A percentile compares a stretch with the other conserved stretches of the same genome.
These are phyloP conservation scores for Odobenus rosmarus DNA, from an alignment of 2,113 vertebrate species.

Conservation along the genomic window DNA sequence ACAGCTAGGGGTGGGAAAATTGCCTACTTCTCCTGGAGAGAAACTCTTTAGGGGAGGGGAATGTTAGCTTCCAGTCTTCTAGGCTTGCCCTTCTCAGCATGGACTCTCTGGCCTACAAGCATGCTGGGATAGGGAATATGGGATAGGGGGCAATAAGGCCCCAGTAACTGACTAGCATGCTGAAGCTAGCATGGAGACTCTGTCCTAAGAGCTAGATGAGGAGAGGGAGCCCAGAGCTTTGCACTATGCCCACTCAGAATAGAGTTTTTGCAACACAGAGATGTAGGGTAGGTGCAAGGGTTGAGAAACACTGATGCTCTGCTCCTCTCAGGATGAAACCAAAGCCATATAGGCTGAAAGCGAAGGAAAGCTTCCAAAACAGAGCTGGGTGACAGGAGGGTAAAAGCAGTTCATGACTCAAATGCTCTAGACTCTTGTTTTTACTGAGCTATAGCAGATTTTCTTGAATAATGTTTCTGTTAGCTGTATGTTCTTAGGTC, in stretches of 20 bases:
- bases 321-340: background rate
- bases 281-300: background rate
- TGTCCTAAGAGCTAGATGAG: background rate
- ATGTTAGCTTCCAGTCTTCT: background rate
- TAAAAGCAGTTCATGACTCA: background rate
- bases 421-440: background rate
- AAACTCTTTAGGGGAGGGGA: background rate
- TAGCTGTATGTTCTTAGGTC: background rate
- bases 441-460: background rate
- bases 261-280: background rate
- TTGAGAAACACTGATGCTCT: background rate
- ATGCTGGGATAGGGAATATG: background rate
- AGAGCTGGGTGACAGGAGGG: background rate
- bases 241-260: rapidly evolving
- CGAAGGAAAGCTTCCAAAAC: background rate
- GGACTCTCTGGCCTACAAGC: background rate
- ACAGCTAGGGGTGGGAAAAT: background rate
- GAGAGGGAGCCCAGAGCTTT: background rate
- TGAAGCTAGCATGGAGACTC: background rate
- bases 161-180: background rate
- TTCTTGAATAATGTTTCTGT: background rate
- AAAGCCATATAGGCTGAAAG: background rate
- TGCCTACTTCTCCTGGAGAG: background rate
- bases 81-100: background rate
- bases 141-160: too few relatives aligned